Evolutionary conservation across 37 sponge, comb jelly and placozoan genomes (phyloP), one percentile per base, ranked within the genome.

Genomic region (Geodia barretti): DNA sequence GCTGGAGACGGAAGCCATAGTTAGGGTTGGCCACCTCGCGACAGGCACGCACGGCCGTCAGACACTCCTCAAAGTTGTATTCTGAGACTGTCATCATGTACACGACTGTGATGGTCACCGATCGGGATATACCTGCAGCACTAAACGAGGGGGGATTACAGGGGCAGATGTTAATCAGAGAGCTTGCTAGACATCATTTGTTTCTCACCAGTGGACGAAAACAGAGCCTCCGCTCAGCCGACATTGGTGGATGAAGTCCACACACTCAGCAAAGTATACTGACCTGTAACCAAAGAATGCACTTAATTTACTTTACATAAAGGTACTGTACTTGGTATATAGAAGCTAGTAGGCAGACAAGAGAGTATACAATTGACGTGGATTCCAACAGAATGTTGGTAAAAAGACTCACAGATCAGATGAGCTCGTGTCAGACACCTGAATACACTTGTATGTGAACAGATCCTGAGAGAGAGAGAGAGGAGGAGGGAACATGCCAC

Each of bases 41-140:
- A 39, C 84, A 86, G 58, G 75, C 61, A 32, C 75, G 62, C 39
- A 93, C 88, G 29, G 87, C 84, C 0, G 60, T 79, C 47, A 93
- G 75, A 0, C 87, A 76, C 41, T 93, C 87, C 28, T 86, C 79
- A 68, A 73, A 70, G 60, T 36, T 39, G 36, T 87, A 77, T 2
- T 76, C 37, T 2, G 94, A 84, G 31, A 83, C 81, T 0, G 84
- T 59, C 88, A 93, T 89, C 23, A 93, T 24, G 39, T 93, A 93
- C 78, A 87, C 54, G 34, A 71, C 70, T 28, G 81, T 80, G 31
- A 89, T 86, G 33, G 94, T 89, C 41, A 89, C 91, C 24, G 94
- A 76, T 14, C 94, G 83, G 23, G 94, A 93, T 32, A 93, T 87
- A 1, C 94, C 94, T 25, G 94, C 94, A 76, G 89, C 84, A 83